Evolutionary conservation across 1,140 invertebrate species (phyloP).

Genomic region (Brachionus asplanchnoidis): DNA sequence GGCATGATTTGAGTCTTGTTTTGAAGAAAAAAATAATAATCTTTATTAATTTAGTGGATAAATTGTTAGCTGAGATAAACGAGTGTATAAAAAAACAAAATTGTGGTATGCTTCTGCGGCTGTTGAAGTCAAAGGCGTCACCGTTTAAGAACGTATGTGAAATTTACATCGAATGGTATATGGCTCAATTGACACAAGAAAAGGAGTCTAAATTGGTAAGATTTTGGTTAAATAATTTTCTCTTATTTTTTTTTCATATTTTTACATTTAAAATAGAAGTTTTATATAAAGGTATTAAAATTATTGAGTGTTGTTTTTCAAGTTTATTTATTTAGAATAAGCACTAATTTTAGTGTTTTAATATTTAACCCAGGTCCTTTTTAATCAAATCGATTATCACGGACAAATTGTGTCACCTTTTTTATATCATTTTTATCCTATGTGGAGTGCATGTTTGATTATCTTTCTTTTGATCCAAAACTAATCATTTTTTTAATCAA

Average conservation of each 20-base stretch:
- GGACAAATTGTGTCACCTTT: background rate
- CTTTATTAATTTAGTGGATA: background rate
- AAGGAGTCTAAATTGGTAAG: constrained; percentile 33
- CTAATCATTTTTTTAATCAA: background rate
- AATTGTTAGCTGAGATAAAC: constrained; percentile 8
- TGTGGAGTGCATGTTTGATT: background rate
- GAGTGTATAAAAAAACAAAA: constrained; percentile 35
- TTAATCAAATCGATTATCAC: background rate
- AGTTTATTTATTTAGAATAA: background rate
- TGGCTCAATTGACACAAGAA: constrained; percentile 34
- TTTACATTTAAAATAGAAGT: background rate
- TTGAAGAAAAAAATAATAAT: background rate
- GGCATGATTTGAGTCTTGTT: background rate
- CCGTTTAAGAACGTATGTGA: background rate
- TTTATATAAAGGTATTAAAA: constrained; percentile 26
- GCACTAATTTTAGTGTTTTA: background rate
- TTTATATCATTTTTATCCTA: background rate
- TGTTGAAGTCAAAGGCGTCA: constrained; percentile 13
- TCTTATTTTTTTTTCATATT: background rate
- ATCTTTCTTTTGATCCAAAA: background rate
- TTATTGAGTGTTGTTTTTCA: background rate
- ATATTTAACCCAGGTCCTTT: background rate
- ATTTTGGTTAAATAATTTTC: background rate
- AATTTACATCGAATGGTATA: constrained; percentile 5
- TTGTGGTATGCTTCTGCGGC: background rate